Evolutionary conservation across 2,113 vertebrate genomes (phyloP), one percentile per base, ranked within the genome.

Genomic region (Ranitomeya variabilis): DNA sequence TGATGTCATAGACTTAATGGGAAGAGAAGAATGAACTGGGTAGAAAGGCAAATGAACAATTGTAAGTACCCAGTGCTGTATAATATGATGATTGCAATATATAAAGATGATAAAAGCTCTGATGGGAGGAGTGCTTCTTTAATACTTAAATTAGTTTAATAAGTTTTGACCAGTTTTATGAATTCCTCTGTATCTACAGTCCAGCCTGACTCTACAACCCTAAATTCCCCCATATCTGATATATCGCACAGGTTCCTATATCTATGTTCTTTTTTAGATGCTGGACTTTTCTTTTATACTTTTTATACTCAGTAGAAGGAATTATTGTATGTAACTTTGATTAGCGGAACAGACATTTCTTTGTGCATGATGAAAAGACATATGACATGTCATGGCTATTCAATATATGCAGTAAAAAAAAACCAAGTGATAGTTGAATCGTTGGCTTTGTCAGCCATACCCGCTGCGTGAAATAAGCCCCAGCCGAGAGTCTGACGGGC

Each of bases 401-500:
- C 76, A 82, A 31, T 52, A 82, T 62, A 45, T 86, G 71, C 55
- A 14, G 62, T 60, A 71, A 81, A 74, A 79, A 74, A 80, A 87
- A 80, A 31, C 37, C 37, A 76, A 60, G 15, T 59, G 52, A 59
- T 73, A 71, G 26, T 54, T 69, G 87, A 89, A 85, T 67, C 69
- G 81, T 89, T 85, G 87, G 87, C 82, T 59, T 78, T 85, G 87
- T 89, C 73, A 89, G 18, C 81, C 82, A 79, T 37, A 89, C 79
- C 87, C 67, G 73, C 69, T 89, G 90, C 90, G 92, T 76, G 90
- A 82, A 92, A 92, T 89, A 88, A 89, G 86, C 87, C 89, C 92
- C 91, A 86, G 87, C 90, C 26, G 92, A 64, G 91, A 57, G 13
- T 80, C 54, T 74, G 91, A 91, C 90, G 93, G 91, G 90, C 94